Evolutionary conservation across 2,888 invertebrate species (phyloP).

Genomic region (Buathra laborator): DNA sequence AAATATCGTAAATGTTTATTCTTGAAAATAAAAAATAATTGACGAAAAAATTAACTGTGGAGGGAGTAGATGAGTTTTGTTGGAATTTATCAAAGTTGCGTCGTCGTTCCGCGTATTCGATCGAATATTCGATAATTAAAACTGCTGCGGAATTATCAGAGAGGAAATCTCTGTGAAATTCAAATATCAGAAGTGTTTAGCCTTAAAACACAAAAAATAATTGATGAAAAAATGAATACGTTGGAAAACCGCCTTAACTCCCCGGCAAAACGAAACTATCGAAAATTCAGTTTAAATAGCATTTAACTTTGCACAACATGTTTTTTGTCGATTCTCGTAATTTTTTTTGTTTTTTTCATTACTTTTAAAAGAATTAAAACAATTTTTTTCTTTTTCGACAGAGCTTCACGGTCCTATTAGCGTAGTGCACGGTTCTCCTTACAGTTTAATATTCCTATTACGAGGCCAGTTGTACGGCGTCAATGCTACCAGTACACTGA

Average conservation of each 20-base stretch:
- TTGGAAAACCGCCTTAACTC: too few relatives aligned
- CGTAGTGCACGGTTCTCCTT: constrained; percentile 78
- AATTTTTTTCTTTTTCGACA: constrained; percentile 63
- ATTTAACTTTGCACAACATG: background rate
- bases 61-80: constrained; percentile 82
- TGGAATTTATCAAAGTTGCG: background rate
- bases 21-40: too few relatives aligned
- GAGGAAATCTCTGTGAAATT: too few relatives aligned
- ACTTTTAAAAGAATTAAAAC: background rate
- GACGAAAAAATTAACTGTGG: constrained; percentile 72
- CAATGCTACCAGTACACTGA: constrained; percentile 77
- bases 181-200: too few relatives aligned
- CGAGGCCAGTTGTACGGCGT: constrained; percentile 86
- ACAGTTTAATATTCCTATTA: constrained; percentile 91
- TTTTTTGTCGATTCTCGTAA: too few relatives aligned
- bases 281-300: too few relatives aligned
- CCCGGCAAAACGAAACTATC: too few relatives aligned
- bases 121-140: too few relatives aligned
- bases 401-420: constrained; percentile 82
- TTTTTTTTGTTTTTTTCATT: too few relatives aligned
- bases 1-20: too few relatives aligned
- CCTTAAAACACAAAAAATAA: too few relatives aligned
- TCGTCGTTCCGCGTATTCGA: background rate
- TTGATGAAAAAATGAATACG: constrained; percentile 34
- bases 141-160: too few relatives aligned